Evolutionary conservation across 2,797 vertebrate genomes (phyloP).

Genomic region (Spinus olivaceus): DNA sequence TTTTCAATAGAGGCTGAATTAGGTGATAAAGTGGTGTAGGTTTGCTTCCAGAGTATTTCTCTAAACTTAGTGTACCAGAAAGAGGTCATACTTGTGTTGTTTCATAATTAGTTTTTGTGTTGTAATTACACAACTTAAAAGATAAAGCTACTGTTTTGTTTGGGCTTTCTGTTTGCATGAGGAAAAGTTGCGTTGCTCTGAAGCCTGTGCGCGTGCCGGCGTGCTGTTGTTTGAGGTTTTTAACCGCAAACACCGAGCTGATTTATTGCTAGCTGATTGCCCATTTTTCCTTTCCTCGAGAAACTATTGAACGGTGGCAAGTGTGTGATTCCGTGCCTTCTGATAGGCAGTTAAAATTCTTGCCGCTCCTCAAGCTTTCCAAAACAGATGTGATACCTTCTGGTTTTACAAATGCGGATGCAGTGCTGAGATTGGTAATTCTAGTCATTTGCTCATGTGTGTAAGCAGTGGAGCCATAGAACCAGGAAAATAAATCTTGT

Average conservation of each 20-base stretch:
- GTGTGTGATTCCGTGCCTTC: background rate
- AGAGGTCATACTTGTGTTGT: background rate
- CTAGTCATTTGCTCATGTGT: background rate
- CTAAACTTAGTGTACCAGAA: background rate
- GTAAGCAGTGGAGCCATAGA: background rate
- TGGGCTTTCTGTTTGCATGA: background rate
- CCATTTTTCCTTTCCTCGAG: background rate
- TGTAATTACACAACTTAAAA: background rate
- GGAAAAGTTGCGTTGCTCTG: background rate
- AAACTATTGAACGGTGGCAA: background rate
- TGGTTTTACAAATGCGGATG: background rate
- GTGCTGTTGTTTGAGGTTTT: background rate
- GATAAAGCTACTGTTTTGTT: background rate
- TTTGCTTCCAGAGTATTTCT: background rate
- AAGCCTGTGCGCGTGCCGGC: background rate
- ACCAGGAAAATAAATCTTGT: background rate
- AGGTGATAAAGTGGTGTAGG: background rate
- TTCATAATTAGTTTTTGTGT: background rate
- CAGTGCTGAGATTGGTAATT: background rate
- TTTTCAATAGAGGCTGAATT: background rate
- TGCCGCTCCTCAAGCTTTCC: background rate
- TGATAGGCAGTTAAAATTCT: background rate
- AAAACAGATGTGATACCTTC: background rate
- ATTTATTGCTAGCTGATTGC: background rate
- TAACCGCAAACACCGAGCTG: background rate